These are phyloP conservation scores for Flabesymbios commensalis DNA, from an alignment of 2,888 invertebrate genomes.

Conservation along the genomic window DNA sequence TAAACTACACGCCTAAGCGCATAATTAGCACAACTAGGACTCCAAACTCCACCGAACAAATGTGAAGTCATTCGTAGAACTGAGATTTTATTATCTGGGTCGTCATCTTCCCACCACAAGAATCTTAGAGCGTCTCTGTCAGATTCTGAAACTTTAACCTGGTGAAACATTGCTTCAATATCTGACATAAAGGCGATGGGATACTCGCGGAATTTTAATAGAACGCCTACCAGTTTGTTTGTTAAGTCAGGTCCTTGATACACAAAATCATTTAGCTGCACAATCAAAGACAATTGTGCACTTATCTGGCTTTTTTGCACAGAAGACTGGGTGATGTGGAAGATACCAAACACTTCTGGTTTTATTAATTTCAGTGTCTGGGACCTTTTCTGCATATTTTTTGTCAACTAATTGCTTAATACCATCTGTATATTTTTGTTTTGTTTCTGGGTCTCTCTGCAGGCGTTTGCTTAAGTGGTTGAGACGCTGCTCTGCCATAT, in stretches of 20 bases:
- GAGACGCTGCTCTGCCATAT: not conserved
- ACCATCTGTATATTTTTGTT: not conserved
- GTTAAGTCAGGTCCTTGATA: conserved; percentile 29
- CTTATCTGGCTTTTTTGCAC: conserved; percentile 11
- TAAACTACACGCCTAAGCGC: not conserved
- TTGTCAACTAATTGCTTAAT: not conserved
- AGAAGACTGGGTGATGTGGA: conserved; percentile 28
- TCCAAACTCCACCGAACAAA: conserved; percentile 7
- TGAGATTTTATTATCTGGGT: not conserved
- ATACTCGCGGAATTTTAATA: conserved; percentile 26
- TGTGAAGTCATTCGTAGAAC: conserved; percentile 8
- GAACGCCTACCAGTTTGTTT: conserved; percentile 24
- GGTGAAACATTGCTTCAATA: conserved; percentile 30
- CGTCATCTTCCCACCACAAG: conserved; percentile 20
- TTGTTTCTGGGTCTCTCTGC: not conserved
- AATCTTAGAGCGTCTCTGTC: conserved; percentile 26
- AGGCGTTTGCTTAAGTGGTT: not conserved
- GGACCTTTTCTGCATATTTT: not conserved
- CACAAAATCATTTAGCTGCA: not conserved
- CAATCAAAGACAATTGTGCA: conserved; percentile 16
- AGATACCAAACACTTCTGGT: conserved; percentile 17
- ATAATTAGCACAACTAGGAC: conserved; percentile 11
- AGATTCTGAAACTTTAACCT: conserved; percentile 15
- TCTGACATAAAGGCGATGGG: conserved; percentile 20
- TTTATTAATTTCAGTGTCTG: not conserved